phyloP scores from a whole-genome alignment of 2,888 invertebrate species.

The Pimpla rufipes region DNA sequence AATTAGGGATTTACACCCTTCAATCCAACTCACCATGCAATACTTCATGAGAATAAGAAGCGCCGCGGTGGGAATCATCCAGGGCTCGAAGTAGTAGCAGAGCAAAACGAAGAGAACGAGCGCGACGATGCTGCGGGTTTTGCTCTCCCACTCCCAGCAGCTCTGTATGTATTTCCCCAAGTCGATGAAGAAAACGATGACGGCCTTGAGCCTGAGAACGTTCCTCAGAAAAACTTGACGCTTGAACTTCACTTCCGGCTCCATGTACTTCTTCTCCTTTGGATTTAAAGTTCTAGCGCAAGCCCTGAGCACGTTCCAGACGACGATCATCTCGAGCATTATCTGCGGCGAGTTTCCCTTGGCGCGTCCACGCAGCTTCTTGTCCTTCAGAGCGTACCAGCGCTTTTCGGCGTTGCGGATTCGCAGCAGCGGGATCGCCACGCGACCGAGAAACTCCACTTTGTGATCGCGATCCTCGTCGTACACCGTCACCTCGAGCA shows the following conservation, averaged over 20 bases:
- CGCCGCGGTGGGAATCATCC: constrained; percentile 95
- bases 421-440: constrained; percentile 94
- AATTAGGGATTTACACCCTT: no score
- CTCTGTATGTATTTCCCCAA: constrained; percentile 97
- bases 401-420: constrained; percentile 96
- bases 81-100: constrained; percentile 97
- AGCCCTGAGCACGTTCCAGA: constrained; percentile 98
- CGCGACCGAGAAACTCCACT: constrained; percentile 98
- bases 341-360: constrained; percentile 97
- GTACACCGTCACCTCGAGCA: constrained; percentile 97
- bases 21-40: constrained; percentile 87
- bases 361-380: constrained; percentile 95
- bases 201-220: constrained; percentile 95
- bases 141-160: constrained; percentile 99
- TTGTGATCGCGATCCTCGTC: constrained; percentile 99
- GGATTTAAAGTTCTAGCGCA: constrained; percentile 97
- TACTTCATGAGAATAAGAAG: constrained; percentile 93
- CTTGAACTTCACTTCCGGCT: constrained; percentile 97
- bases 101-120: constrained; percentile 94
- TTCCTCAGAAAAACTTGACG: constrained; percentile 97
- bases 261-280: constrained; percentile 97
- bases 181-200: constrained; percentile 95
- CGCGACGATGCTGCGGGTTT: constrained; percentile 93
- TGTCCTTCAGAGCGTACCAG: constrained; percentile 99
- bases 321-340: constrained; percentile 94